Evolutionary conservation across 2,888 invertebrate species (phyloP), one percentile per base, ranked within the genome.

Genomic region (Spodoptera exigua): DNA sequence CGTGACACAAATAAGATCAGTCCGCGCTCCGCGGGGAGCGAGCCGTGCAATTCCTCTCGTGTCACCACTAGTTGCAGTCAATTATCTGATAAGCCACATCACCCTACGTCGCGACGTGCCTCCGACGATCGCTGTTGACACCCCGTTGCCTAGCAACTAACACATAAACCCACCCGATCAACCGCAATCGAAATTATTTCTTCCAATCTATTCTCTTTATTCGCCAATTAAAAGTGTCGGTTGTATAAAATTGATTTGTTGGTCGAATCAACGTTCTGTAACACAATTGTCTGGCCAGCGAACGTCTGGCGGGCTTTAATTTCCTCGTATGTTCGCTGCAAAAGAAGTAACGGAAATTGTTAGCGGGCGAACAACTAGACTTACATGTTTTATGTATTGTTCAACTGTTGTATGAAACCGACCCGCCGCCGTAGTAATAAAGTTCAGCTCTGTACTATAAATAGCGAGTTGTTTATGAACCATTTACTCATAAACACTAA

Each of bases 51-150:
- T 81, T 81, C 79, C 79, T 78, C 70, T 74, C 81, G 70, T 75
- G 84, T 83, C 83, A 80, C 80, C 79, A 82, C 81, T 82, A 83
- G 79, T 83, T 87, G 84, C 84, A 89, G 82, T 85, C 89, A 89
- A 92, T 91, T 91, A 92, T 91, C 89, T 89, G 91, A 92, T 91
- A 92, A 90, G 88, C 77, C 71, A 81, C 79, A 74, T 76, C 82
- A 78, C 79, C 81, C 85, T 83, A 82, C 73, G 46, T 37, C 51
- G 61, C 44, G 70, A 77, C 65, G 67, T 67, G 75, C 67, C 70
- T 56, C 51, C 60, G 67, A 75, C 78, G 66, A 47, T 60, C 52
- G 60, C 54, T 81, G 81, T 82, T 81, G 79, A 69, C 79, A 58
- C 70, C 75, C 64, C 64, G 71, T 84, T 80, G 59, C 81, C 83